Evolutionary conservation across 2,797 vertebrate species (phyloP).

Genomic region (Sparidentex hasta): DNA sequence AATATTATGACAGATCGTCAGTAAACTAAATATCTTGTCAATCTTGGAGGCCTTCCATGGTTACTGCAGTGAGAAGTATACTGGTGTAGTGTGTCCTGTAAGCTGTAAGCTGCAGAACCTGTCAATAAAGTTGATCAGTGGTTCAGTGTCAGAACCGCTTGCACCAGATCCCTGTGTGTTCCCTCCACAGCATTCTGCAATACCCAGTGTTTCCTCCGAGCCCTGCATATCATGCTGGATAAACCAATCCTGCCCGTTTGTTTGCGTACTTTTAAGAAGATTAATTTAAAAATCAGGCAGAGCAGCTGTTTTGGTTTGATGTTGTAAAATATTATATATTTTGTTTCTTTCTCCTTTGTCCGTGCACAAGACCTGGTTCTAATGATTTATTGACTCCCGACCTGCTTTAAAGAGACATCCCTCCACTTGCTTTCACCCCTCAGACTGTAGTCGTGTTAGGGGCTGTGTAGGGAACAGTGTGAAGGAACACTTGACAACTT

Average conservation of each 20-base stretch:
- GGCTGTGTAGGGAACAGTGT: constrained; percentile 19
- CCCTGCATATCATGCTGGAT: constrained; percentile 42
- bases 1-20: constrained; percentile 49
- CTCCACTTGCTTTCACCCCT: constrained; percentile 14
- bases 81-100: constrained; percentile 84
- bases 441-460: constrained; percentile 15
- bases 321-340: not conserved
- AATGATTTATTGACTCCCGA: not conserved
- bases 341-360: not conserved
- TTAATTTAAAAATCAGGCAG: not conserved
- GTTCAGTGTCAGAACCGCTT: constrained; percentile 81
- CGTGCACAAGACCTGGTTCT: constrained; percentile 10
- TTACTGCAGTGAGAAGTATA: constrained; percentile 76
- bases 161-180: constrained; percentile 86
- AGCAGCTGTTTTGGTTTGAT: constrained; percentile 13
- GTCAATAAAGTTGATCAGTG: constrained; percentile 85
- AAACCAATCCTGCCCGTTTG: constrained; percentile 17
- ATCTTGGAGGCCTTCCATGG: constrained; percentile 69
- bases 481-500: constrained; percentile 41
- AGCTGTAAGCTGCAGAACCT: constrained; percentile 86
- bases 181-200: constrained; percentile 79
- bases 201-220: constrained; percentile 60
- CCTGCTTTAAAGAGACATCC: constrained; percentile 5
- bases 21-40: constrained; percentile 60
- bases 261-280: constrained; percentile 3